These are phyloP conservation scores for Crossocerus cetratus DNA, from an alignment of 2,888 invertebrate species.

Conservation along the genomic window DNA sequence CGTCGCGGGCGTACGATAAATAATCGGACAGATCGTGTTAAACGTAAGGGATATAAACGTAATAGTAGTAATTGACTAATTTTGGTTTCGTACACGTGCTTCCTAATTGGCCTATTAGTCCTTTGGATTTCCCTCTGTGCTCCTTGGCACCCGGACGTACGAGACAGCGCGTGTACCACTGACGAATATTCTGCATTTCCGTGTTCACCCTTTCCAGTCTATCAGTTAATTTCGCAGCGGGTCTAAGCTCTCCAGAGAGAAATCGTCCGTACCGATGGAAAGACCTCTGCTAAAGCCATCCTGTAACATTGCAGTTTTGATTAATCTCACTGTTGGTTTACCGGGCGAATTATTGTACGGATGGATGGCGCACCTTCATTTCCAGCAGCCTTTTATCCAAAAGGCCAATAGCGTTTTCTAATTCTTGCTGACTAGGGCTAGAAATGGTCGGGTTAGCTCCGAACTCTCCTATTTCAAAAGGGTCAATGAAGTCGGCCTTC, in stretches of 20 bases:
- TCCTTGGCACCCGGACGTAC: conserved; percentile 34
- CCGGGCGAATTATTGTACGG: too few relatives aligned
- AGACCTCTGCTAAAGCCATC: conserved; percentile 93
- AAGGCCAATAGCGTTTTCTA: conserved; percentile 87
- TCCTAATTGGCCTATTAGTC: conserved; percentile 54
- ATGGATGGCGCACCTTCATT: conserved; percentile 84
- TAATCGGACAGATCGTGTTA: conserved; percentile 59
- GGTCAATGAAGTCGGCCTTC: conserved; percentile 81
- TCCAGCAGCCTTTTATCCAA: conserved; percentile 90
- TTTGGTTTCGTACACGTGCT: conserved; percentile 66
- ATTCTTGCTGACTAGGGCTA: conserved; percentile 79
- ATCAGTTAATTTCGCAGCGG: conserved; percentile 86
- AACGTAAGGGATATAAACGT: conserved; percentile 56
- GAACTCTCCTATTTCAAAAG: conserved; percentile 91
- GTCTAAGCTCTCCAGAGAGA: conserved; percentile 95
- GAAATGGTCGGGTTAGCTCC: conserved; percentile 74
- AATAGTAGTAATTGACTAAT: conserved; percentile 72
- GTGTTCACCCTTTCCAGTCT: conserved; percentile 12
- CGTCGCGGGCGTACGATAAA: conserved; percentile 43
- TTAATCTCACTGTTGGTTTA: too few relatives aligned
- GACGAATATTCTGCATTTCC: conserved; percentile 16
- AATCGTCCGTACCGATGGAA: conserved; percentile 94
- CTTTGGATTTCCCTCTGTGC: conserved; percentile 33
- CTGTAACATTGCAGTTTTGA: conserved; percentile 78
- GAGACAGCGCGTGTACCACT: conserved; percentile 20